These are phyloP conservation scores for Neotragus moschatus DNA, from an alignment of 2,113 vertebrate genomes.

Conservation along the genomic window DNA sequence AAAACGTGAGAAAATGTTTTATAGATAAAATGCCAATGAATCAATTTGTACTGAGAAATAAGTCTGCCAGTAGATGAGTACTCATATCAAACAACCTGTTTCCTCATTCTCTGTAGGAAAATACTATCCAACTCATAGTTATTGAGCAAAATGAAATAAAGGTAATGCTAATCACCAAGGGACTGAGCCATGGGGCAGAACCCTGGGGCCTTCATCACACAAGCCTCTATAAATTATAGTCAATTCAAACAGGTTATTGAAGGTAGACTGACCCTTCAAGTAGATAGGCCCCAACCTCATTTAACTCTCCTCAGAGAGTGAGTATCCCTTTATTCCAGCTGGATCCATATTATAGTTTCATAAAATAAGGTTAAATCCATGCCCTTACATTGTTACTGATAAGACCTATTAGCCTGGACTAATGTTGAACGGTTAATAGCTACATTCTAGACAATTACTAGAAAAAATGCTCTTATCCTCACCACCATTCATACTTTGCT, in stretches of 20 bases:
- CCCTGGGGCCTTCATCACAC: neutral
- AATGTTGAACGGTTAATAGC: neutral
- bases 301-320: neutral
- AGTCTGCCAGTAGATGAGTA: neutral
- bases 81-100: neutral
- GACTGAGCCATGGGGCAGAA: neutral
- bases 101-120: neutral
- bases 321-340: neutral
- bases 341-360: neutral
- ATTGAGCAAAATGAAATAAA: neutral
- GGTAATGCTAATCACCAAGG: neutral
- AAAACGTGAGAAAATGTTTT: neutral
- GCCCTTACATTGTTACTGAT: neutral
- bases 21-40: slow-evolving; percentile 23
- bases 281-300: neutral
- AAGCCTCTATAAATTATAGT: neutral
- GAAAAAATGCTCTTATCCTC: neutral
- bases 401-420: neutral
- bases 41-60: slow-evolving; percentile 26
- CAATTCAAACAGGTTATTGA: neutral
- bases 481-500: neutral
- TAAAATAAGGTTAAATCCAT: neutral
- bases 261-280: neutral
- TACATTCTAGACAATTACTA: neutral
- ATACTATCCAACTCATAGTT: neutral